Evolutionary conservation across 2,888 invertebrate genomes (phyloP).

Genomic region (Netelia fuscicornis): DNA sequence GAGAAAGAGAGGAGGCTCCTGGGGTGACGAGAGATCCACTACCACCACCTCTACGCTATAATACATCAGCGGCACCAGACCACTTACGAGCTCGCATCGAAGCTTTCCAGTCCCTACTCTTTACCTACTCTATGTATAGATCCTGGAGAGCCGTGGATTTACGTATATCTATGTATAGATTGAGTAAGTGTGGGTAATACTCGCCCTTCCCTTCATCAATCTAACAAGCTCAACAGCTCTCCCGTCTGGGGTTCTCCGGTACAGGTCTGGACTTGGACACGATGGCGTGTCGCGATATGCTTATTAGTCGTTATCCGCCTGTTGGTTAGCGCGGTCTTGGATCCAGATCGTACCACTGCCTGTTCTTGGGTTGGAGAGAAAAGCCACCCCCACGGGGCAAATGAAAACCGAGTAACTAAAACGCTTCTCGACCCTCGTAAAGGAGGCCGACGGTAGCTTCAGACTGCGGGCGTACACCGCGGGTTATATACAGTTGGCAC

Average conservation of each 20-base stretch:
- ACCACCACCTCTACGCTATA: not conserved
- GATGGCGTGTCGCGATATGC: constrained; percentile 73
- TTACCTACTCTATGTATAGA: constrained; percentile 35
- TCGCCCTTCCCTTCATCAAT: constrained; percentile 78
- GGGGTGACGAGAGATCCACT: constrained; percentile 15
- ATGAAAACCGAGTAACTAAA: constrained; percentile 12
- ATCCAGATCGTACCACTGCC: constrained; percentile 6
- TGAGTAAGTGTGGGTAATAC: constrained; percentile 43
- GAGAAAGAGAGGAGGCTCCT: not conserved
- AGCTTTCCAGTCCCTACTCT: not conserved
- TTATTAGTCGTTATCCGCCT: constrained; percentile 68
- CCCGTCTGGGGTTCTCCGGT: constrained; percentile 30
- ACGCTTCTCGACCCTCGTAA: too few relatives aligned
- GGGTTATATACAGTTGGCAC: constrained; percentile 25
- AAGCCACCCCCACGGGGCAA: constrained; percentile 5
- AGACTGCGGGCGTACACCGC: not conserved
- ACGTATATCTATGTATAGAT: constrained; percentile 11
- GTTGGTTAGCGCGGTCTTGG: constrained; percentile 55
- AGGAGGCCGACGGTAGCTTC: too few relatives aligned
- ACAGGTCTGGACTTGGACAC: constrained; percentile 70
- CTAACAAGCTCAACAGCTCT: constrained; percentile 76
- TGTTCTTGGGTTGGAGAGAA: not conserved
- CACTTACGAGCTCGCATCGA: constrained; percentile 8
- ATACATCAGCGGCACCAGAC: not conserved
- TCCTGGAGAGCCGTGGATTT: constrained; percentile 22